phyloP scores from a whole-genome alignment of 92 coral and sea anemone species.

The Parazoanthus darwini region DNA sequence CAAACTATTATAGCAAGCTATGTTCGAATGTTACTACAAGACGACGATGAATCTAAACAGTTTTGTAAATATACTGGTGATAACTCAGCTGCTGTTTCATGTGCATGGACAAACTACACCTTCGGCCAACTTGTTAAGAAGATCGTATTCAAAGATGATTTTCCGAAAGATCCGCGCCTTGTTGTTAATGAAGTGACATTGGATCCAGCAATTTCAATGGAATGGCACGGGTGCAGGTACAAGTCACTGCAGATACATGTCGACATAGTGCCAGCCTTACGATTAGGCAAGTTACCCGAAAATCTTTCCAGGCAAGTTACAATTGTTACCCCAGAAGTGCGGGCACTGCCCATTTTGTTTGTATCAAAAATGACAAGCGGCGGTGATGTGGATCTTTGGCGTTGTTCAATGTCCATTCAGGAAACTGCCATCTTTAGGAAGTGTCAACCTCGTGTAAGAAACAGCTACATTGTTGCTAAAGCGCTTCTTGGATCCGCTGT shows the following conservation, averaged over 20 bases:
- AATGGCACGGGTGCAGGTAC: slow-evolving; percentile 46
- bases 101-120: slow-evolving; percentile 31
- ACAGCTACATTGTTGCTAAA: slow-evolving; percentile 56
- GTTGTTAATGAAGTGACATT: slow-evolving; percentile 39
- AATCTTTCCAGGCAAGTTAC: slow-evolving; percentile 35
- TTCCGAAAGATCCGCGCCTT: slow-evolving; percentile 44
- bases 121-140: slow-evolving; percentile 36
- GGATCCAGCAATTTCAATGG: slow-evolving; percentile 36
- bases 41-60: slow-evolving; percentile 38
- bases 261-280: slow-evolving; percentile 58
- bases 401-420: slow-evolving; percentile 43
- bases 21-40: slow-evolving; percentile 42
- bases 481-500: slow-evolving; percentile 46
- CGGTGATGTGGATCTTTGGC: slow-evolving; percentile 40
- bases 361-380: slow-evolving; percentile 47
- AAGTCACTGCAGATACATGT: slow-evolving; percentile 33
- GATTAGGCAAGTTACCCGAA: slow-evolving; percentile 47
- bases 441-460: slow-evolving; percentile 48
- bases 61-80: not conserved
- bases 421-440: slow-evolving; percentile 50
- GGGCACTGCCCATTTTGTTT: slow-evolving; percentile 38
- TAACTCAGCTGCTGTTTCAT: not conserved
- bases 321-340: slow-evolving; percentile 41
- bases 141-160: slow-evolving; percentile 31
- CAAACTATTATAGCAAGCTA: slow-evolving; percentile 32